Percentiles rank a stretch among this genome's conserved stretches.
Evolutionary conservation across 2,113 vertebrate genomes (phyloP).

Genomic region (Isurus oxyrinchus): DNA sequence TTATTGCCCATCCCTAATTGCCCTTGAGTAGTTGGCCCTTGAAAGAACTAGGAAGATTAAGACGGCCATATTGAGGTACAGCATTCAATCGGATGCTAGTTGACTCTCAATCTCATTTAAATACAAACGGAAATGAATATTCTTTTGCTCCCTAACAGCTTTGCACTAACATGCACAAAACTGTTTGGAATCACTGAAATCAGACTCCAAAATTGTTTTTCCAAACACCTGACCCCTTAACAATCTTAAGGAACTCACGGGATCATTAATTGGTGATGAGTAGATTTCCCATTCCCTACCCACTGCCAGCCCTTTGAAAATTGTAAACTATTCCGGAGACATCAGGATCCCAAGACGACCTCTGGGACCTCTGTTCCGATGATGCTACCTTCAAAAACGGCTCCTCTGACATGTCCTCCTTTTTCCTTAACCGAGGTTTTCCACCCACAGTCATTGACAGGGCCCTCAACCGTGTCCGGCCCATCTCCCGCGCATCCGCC

Average conservation of each 20-base stretch:
- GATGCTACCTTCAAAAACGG: too few relatives aligned
- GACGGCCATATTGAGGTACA: not conserved
- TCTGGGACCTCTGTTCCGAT: too few relatives aligned
- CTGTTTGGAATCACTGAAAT: not conserved
- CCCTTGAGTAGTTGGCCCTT: not conserved
- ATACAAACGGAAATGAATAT: not conserved
- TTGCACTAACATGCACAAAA: not conserved
- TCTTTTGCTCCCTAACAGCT: not conserved
- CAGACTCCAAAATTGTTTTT: not conserved
- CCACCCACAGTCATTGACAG: too few relatives aligned
- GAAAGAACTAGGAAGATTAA: not conserved
- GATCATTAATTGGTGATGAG: too few relatives aligned
- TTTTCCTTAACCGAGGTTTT: too few relatives aligned
- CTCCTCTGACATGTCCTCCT: too few relatives aligned
- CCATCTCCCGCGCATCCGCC: too few relatives aligned
- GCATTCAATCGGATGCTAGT: not conserved
- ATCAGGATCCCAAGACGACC: too few relatives aligned
- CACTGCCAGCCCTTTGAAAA: not conserved
- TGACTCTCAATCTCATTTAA: not conserved
- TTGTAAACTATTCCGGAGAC: too few relatives aligned
- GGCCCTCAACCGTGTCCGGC: too few relatives aligned
- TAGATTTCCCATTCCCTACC: not conserved
- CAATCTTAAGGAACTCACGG: not conserved
- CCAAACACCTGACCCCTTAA: not conserved
- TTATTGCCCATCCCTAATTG: too few relatives aligned